Evolutionary conservation across 2,113 vertebrate genomes (phyloP), one percentile per base, ranked within the genome.

Genomic region (Orthochromis indermauri): DNA sequence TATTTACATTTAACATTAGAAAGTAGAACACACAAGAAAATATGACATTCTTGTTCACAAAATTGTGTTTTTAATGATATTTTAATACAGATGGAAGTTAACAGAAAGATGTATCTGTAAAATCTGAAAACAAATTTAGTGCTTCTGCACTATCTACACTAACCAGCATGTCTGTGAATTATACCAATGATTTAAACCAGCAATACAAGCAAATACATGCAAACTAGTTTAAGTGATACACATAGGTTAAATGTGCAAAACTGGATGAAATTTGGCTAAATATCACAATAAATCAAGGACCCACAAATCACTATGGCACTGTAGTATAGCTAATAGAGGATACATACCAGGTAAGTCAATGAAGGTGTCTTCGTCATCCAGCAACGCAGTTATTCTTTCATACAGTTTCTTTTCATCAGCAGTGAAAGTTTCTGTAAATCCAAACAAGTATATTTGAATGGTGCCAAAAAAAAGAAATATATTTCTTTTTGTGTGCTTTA

Each of bases 301-400:
- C 14, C 16, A 17, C 79, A 55, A 71, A 55, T 40, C 19, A 45
- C 51, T 13, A 73, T 42, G 11, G 1, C 40, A 40, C 35, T 33
- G 8, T 26, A 12, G 31, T 16, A 14, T 3, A 37, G 1, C 45
- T 53, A 31, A 53, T 53, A 35, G 2, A 0, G 3, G 11, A 76
- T 55, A 88, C 94, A 92, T 97, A 98, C 97, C 97, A 95, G 97
- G 96, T 68, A 96, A 90, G 21, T 97, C 94, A 63, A 94, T 81
- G 82, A 81, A 86, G 53, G 82, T 90, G 4, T 93, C 94, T 7
- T 96, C 96, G 84, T 97, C 96, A 37, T 97, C 95, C 88, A 98
- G 90, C 86, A 97, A 83, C 1, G 94, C 93, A 10, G 96, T 92
- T 93, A 97, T 92, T 86, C 91, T 95, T 63, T 94, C 66, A 89